Conservation (phyloP, 1,140 invertebrate genomes). For the Macrobrachium nipponense region DNA sequence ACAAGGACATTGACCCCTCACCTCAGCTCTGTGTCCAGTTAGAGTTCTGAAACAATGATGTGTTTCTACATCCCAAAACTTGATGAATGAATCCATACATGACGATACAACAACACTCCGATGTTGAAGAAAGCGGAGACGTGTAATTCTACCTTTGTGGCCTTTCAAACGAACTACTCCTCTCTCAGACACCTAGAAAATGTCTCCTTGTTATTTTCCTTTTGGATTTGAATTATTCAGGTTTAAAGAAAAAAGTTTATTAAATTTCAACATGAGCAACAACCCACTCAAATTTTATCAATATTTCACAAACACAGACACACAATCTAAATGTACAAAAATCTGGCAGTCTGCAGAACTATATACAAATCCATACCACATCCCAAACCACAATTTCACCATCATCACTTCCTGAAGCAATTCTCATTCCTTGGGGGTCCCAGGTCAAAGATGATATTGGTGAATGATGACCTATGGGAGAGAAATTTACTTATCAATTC, state of each 20-base stretch:
- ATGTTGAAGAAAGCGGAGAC: slow-evolving; percentile 81
- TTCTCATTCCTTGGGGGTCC: slow-evolving; percentile 64
- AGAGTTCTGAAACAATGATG: slow-evolving; percentile 97
- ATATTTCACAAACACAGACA: neutral
- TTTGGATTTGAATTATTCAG: neutral
- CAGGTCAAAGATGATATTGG: slow-evolving; percentile 58
- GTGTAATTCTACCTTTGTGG: slow-evolving; percentile 93
- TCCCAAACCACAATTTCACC: slow-evolving; percentile 97
- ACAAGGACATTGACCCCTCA: slow-evolving; percentile 52
- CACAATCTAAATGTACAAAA: neutral
- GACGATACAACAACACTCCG: slow-evolving; percentile 84
- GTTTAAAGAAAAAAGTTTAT: neutral
- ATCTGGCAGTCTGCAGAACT: neutral
- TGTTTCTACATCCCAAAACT: slow-evolving; percentile 97
- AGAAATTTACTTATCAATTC: slow-evolving; percentile 15
- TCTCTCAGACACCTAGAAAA: slow-evolving; percentile 58
- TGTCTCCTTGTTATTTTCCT: neutral
- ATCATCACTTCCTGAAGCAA: slow-evolving; percentile 74
- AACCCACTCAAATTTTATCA: neutral
- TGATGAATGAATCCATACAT: slow-evolving; percentile 95
- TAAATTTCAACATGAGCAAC: neutral
- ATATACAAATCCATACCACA: slow-evolving; percentile 76
- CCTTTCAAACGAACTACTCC: slow-evolving; percentile 79
- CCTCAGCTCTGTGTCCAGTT: slow-evolving; percentile 72
- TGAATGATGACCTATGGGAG: slow-evolving; percentile 49